phyloP scores from a whole-genome alignment of 2,113 vertebrate species.

The Hippocampus abdominalis region DNA sequence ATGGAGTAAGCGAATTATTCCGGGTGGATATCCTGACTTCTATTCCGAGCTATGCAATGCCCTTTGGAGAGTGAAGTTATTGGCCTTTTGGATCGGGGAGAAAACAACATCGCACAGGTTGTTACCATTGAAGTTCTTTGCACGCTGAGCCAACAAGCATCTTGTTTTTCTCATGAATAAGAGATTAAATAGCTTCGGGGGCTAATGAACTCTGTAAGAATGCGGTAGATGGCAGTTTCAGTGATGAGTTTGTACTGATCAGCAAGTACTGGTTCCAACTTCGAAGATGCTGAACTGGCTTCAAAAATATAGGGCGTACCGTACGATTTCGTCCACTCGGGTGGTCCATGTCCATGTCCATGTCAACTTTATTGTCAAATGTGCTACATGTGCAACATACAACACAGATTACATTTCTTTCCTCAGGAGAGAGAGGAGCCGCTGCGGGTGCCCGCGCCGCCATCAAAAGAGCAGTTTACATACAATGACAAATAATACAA shows the following conservation, averaged over 20 bases:
- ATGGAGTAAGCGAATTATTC: slow-evolving; percentile 37
- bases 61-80: slow-evolving; percentile 26
- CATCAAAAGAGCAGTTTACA: too few relatives aligned
- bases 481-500: too few relatives aligned
- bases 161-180: slow-evolving; percentile 64
- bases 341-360: neutral
- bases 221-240: slow-evolving; percentile 31
- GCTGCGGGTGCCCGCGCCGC: too few relatives aligned
- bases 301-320: slow-evolving; percentile 1
- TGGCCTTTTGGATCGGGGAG: slow-evolving; percentile 11
- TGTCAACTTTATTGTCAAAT: too few relatives aligned
- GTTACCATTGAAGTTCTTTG: slow-evolving; percentile 27
- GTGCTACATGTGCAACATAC: too few relatives aligned
- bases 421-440: too few relatives aligned
- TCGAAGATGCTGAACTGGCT: slow-evolving; percentile 12
- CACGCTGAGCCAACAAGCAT: slow-evolving; percentile 32
- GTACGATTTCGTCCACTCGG: neutral
- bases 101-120: slow-evolving; percentile 26
- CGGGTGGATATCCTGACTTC: slow-evolving; percentile 20
- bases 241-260: slow-evolving; percentile 24
- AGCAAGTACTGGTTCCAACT: slow-evolving; percentile 23
- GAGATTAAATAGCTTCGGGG: slow-evolving; percentile 41
- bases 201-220: slow-evolving; percentile 28
- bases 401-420: too few relatives aligned
- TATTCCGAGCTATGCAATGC: slow-evolving; percentile 20